A percentile compares a stretch with the other conserved stretches of the same genome.
Conservation (phyloP, 1,140 invertebrate species). For the Camponotus pennsylvanicus region DNA sequence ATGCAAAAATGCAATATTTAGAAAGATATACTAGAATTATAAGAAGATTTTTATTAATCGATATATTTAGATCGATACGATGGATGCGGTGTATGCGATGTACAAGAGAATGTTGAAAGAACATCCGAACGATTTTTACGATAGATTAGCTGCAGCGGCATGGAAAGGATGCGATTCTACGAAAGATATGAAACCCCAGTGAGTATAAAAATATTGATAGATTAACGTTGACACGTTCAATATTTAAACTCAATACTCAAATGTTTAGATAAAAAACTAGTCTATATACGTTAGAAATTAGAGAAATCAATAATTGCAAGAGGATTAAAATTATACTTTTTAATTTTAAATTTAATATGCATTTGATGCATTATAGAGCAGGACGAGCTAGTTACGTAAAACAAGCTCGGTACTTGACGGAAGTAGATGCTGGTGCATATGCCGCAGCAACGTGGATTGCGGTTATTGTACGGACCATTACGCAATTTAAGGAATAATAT, state of each 20-base stretch:
- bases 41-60: background rate
- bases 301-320: background rate
- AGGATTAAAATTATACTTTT: too few species aligned
- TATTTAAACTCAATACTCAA: too few species aligned
- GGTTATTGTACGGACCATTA: conserved; percentile 79
- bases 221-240: background rate
- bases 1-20: background rate
- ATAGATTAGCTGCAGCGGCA: conserved; percentile 79
- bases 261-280: background rate
- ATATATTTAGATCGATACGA: conserved; percentile 84
- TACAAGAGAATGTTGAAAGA: conserved; percentile 72
- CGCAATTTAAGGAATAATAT: background rate
- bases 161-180: conserved; percentile 86
- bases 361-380: conserved; percentile 83
- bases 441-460: conserved; percentile 88
- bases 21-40: background rate
- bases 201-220: conserved; percentile 43
- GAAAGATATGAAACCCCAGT: conserved; percentile 87
- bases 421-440: conserved; percentile 90
- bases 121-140: conserved; percentile 46
- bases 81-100: conserved; percentile 81
- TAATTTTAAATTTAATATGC: background rate
- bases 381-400: conserved; percentile 89
- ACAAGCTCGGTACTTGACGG: conserved; percentile 82
- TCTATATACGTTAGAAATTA: background rate